phyloP scores from a whole-genome alignment of 2,888 invertebrate genomes.

The Congeria kusceri region DNA sequence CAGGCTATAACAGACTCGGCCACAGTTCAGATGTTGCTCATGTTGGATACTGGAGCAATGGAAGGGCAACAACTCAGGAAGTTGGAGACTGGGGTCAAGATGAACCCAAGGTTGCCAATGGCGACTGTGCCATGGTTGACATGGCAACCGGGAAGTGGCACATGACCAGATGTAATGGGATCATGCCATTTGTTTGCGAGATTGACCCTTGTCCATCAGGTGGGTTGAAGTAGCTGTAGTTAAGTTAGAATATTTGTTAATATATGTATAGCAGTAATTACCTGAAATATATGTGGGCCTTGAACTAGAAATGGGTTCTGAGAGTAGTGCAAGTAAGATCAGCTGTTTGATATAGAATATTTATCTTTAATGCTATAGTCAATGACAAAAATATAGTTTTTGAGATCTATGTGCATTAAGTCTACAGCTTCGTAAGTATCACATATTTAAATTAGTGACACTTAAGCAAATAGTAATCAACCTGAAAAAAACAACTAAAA shows the following conservation, averaged over 20 bases:
- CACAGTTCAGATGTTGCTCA: conserved; percentile 17
- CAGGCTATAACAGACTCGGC: conserved; percentile 48
- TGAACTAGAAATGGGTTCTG: too few species aligned
- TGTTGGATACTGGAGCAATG: conserved; percentile 69
- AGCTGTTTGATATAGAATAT: too few species aligned
- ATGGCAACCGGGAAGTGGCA: conserved; percentile 55
- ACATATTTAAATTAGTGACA: too few species aligned
- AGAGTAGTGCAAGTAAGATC: too few species aligned
- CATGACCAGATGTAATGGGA: conserved; percentile 62
- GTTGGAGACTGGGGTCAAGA: conserved; percentile 72
- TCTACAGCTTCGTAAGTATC: too few species aligned
- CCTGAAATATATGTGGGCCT: too few species aligned
- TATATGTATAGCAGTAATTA: too few species aligned
- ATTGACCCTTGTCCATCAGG: conserved; percentile 70
- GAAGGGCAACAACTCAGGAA: conserved; percentile 50
- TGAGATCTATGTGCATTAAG: too few species aligned
- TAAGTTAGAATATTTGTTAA: neutral
- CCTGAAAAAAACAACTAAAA: too few species aligned
- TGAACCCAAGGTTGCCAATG: conserved; percentile 60
- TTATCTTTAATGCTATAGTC: too few species aligned
- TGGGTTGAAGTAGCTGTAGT: conserved; percentile 20
- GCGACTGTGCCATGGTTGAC: conserved; percentile 59
- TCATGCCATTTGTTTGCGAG: conserved; percentile 70
- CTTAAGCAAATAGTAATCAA: too few species aligned
- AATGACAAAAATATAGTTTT: too few species aligned